Conservation (phyloP, 2,113 vertebrate genomes). For the Sylvilagus bachmani region DNA sequence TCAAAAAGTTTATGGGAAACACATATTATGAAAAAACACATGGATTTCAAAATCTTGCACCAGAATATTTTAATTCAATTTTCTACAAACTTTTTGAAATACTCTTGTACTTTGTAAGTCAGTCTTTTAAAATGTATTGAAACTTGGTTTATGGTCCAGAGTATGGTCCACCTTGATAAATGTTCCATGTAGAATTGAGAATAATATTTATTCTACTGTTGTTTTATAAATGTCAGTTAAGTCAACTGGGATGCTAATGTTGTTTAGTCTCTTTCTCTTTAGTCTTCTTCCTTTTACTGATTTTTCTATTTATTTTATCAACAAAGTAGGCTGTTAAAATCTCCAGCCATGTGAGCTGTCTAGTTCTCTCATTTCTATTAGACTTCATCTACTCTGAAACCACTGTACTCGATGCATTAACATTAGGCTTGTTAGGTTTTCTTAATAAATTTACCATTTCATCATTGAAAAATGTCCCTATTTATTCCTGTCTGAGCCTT, state of each 20-base stretch:
- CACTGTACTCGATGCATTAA: neutral
- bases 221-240: neutral
- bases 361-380: conserved; percentile 37
- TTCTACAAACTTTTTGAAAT: too few relatives aligned
- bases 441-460: conserved; percentile 5
- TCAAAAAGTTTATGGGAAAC: too few relatives aligned
- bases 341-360: neutral
- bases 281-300: neutral
- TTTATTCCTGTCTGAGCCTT: conserved; percentile 25
- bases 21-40: too few relatives aligned
- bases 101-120: neutral
- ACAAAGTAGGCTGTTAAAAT: conserved; percentile 26
- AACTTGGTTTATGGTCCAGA: neutral
- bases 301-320: conserved; percentile 21
- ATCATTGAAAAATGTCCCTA: neutral
- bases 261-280: neutral
- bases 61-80: too few relatives aligned
- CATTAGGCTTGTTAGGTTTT: neutral
- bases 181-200: neutral
- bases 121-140: neutral
- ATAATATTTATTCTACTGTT: conserved; percentile 15
- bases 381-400: neutral
- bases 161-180: neutral
- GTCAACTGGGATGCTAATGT: neutral
- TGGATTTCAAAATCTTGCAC: too few relatives aligned